Evolutionary conservation across 2,888 invertebrate genomes (phyloP).

Genomic region (Panzeria rudis): DNA sequence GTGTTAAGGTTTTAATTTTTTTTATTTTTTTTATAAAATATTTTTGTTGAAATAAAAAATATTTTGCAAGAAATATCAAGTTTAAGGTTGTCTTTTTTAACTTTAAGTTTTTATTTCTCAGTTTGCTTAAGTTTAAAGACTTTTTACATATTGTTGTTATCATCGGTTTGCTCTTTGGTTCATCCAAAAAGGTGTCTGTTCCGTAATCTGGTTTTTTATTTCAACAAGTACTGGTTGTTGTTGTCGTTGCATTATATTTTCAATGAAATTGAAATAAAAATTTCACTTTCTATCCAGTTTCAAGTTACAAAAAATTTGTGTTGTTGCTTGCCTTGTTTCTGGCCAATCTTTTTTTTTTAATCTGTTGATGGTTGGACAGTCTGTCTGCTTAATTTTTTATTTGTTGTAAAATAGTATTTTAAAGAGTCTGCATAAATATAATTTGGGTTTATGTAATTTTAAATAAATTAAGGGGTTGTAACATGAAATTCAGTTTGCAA

Average conservation of each 20-base stretch:
- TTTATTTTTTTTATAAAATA: neutral
- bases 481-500: slow-evolving; percentile 48
- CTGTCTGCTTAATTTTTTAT: neutral
- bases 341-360: slow-evolving; percentile 41
- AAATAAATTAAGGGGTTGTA: slow-evolving; percentile 53
- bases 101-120: slow-evolving; percentile 22
- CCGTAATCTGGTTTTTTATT: slow-evolving; percentile 69
- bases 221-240: slow-evolving; percentile 53
- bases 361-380: neutral
- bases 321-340: slow-evolving; percentile 5
- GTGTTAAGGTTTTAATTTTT: slow-evolving; percentile 25
- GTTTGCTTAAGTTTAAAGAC: slow-evolving; percentile 16
- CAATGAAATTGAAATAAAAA: slow-evolving; percentile 70
- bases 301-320: slow-evolving; percentile 64
- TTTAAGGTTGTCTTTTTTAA: slow-evolving; percentile 60
- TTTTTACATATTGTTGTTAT: slow-evolving; percentile 9
- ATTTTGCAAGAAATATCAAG: slow-evolving; percentile 62
- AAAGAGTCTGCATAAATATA: slow-evolving; percentile 24
- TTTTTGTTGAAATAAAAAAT: neutral
- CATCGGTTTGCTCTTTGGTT: neutral
- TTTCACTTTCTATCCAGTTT: slow-evolving; percentile 75
- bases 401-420: slow-evolving; percentile 5
- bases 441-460: slow-evolving; percentile 60
- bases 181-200: slow-evolving; percentile 37
- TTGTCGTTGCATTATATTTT: slow-evolving; percentile 42